Evolutionary conservation across 2,888 invertebrate species (phyloP), one percentile per base, ranked within the genome.

Genomic region (Oxycera nigricornis): DNA sequence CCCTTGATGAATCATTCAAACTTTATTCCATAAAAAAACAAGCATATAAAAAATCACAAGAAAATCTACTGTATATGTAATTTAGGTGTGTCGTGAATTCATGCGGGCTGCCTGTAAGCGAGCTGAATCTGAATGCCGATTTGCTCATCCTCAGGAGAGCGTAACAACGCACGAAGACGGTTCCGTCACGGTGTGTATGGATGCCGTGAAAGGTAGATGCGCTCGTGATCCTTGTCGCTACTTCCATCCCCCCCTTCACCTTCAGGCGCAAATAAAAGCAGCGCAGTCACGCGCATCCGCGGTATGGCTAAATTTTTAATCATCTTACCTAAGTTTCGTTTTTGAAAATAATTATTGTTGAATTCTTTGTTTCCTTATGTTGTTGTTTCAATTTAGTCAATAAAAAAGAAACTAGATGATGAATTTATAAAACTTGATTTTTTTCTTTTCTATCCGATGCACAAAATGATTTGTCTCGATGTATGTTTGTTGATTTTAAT

Each of bases 241-340:
- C 95, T 97, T 96, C 93, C 97, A 97, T 92, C 97, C 97, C 91
- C 97, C 97, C 91, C 93, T 96, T 92, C 97, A 97, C 94, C 96
- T 97, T 90, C 95, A 95, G 94, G 94, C 94, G 92, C 95, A 95
- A 94, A 94, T 96, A 93, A 95, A 95, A 94, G 90, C 93, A 91
- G 95, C 95, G 91, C 96, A 96, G 92, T 93, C 94, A 91, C 93
- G 94, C 93, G 89, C 89, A 88, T 91, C 91, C 91, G 91, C 92
- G 92, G 92, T 92, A 92, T 91, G 92, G 84, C 85, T 85, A 73
- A 74, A 76, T 62, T 74, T 65, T 61, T 67, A 70, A 62, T 72
- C 67, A 59, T 65, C 73, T 62, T 74, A 65, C 41, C n/a, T 73
- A 22, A 55, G 24, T 59, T 72, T 65, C 14, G n/a, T n/a, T 65